phyloP scores from a whole-genome alignment of 2,797 vertebrate species.

The Enteromius anoplus region DNA sequence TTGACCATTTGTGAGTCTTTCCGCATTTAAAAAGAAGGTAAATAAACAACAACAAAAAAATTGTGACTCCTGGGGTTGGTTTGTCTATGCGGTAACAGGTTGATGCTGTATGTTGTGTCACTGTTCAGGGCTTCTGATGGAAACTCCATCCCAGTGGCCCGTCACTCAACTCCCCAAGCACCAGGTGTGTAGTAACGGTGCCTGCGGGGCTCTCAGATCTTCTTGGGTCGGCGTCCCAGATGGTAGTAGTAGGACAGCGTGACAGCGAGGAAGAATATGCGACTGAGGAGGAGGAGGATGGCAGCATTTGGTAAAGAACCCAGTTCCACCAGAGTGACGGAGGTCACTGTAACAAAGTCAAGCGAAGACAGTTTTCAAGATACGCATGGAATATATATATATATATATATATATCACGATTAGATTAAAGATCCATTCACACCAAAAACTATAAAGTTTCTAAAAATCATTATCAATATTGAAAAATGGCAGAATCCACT shows the following conservation, averaged over 20 bases:
- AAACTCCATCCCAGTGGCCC: not conserved
- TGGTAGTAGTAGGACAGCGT: slow-evolving; percentile 93
- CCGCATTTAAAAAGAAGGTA: not conserved
- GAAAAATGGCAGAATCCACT: no score
- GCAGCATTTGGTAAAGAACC: slow-evolving; percentile 80
- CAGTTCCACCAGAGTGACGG: slow-evolving; percentile 83
- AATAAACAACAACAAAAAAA: not conserved
- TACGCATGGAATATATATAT: no score
- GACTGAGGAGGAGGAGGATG: slow-evolving; percentile 86
- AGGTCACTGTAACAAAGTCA: slow-evolving; percentile 83
- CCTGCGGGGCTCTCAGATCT: slow-evolving; percentile 78
- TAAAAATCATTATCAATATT: no score
- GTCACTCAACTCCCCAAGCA: not conserved
- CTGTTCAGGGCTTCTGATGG: slow-evolving; percentile 16
- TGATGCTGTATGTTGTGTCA: slow-evolving; percentile 16
- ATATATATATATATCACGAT: not conserved
- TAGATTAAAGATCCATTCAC: not conserved
- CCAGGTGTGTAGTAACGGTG: not conserved
- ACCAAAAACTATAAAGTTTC: no score
- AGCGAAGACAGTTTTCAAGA: not conserved
- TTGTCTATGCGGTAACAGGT: not conserved
- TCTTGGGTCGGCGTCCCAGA: slow-evolving; percentile 91
- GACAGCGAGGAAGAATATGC: slow-evolving; percentile 85
- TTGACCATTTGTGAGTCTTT: slow-evolving; percentile 9
- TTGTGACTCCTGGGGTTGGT: not conserved